Evolutionary conservation across 2,113 vertebrate genomes (phyloP).

Genomic region (Zapus hudsonius): DNA sequence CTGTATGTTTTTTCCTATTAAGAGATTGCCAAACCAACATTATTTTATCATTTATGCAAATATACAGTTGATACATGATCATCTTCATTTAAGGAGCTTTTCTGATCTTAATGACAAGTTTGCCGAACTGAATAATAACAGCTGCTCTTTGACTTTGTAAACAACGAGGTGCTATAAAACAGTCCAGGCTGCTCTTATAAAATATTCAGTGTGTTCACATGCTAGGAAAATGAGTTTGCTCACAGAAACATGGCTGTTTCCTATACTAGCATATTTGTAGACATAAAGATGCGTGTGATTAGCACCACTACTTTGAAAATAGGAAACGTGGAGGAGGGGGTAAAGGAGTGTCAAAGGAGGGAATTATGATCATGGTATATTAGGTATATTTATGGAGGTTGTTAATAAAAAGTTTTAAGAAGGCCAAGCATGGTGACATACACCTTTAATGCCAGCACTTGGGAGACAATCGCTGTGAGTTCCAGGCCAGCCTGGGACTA

Average conservation of each 20-base stretch:
- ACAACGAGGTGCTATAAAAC: constrained; percentile 35
- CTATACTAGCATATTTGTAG: neutral
- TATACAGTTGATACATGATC: neutral
- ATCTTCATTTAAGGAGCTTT: constrained; percentile 27
- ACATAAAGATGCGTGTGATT: neutral
- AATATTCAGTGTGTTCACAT: neutral
- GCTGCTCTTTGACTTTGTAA: constrained; percentile 21
- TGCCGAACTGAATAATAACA: constrained; percentile 30
- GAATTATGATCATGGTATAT: too few relatives aligned
- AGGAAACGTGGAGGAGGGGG: too few relatives aligned
- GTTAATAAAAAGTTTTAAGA: too few relatives aligned
- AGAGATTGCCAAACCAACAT: neutral
- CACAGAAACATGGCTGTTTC: neutral
- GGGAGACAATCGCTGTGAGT: too few relatives aligned
- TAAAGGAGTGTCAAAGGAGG: too few relatives aligned
- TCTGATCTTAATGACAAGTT: constrained; percentile 42
- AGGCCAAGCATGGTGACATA: too few relatives aligned
- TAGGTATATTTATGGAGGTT: too few relatives aligned
- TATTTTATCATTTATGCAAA: constrained; percentile 51
- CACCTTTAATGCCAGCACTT: too few relatives aligned
- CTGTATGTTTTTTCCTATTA: neutral
- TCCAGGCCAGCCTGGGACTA: too few relatives aligned
- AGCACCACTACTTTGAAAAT: constrained; percentile 5
- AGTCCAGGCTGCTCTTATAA: neutral
- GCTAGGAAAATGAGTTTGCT: neutral